phyloP scores from a whole-genome alignment of 2,888 invertebrate species.

The Stegana nigrithorax region DNA sequence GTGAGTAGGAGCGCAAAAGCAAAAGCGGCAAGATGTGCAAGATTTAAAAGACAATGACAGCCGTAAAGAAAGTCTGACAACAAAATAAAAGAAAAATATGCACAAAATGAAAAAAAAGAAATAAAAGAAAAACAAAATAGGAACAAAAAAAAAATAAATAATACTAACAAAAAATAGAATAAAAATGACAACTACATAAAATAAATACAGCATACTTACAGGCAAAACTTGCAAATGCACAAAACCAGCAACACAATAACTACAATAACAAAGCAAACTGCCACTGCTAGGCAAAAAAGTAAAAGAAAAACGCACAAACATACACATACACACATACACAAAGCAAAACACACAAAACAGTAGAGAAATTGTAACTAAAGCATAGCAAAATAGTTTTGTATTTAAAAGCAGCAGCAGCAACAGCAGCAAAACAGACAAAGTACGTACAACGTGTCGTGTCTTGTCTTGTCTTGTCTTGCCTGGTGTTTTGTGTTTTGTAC shows the following conservation, averaged over 20 bases:
- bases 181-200: background rate
- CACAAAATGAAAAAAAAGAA: background rate
- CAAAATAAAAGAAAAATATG: background rate
- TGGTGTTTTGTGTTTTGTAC: background rate
- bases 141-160: too few species aligned
- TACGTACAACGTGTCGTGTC: background rate
- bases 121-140: too few species aligned
- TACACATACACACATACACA: background rate
- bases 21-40: background rate
- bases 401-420: background rate
- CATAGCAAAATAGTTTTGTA: slow-evolving; percentile 7
- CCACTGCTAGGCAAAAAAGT: background rate
- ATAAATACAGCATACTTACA: background rate
- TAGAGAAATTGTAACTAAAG: background rate
- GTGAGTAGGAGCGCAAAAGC: too few species aligned
- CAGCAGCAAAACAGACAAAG: background rate
- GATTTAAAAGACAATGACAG: slow-evolving; percentile 10
- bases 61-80: background rate
- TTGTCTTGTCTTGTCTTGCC: background rate
- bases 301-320: background rate
- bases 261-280: slow-evolving; percentile 21
- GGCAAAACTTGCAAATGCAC: slow-evolving; percentile 56
- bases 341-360: background rate
- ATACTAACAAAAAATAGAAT: background rate
- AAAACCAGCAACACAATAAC: slow-evolving; percentile 32